Evolutionary conservation across 2,113 vertebrate species (phyloP), one percentile per base, ranked within the genome.

Genomic region (Trinectes maculatus): DNA sequence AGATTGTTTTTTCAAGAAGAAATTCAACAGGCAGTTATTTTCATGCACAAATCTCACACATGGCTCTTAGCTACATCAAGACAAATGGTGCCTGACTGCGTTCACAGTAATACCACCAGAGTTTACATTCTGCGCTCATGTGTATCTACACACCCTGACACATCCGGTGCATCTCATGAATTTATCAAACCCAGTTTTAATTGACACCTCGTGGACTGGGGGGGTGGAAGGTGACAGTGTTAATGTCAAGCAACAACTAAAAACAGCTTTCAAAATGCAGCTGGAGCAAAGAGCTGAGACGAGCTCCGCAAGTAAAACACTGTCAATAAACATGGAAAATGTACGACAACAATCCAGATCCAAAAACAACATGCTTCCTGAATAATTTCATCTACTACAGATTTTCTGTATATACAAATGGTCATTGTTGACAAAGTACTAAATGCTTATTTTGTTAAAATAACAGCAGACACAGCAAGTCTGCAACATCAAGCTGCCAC

Each of bases 171-270:
- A 68, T 22, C 44, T 79, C 66, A 85, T 74, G 66, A 71, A 80
- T 78, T 48, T 18, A 80, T 63, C 46, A 25, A 70, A 54, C 29
- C 13, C 48, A 24, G 57, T 39, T 74, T 73, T 73, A 69, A 83
- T 59, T 72, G 65, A 84, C 73, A 58, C 36, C 70, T 61, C 24
- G 24, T 46, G 44, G 36, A 62, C 39, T 7, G 25, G 53, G 46
- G 47, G n/a, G 52, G 12, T 39, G 10, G 33, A 48, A 24, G 26
- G 44, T 4, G 29, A 54, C 46, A 1, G n/a, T n/a, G n/a, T n/a
- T 54, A 65, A 74, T 65, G 49, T 18, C 6, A 54, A 63, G 40
- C 22, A 53, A 51, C 18, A 54, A 43, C 24, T 24, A 31, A 13
- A 2, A 48, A 42, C 8, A 43, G 42, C 4, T 43, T n/a, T 52